Base-by-base conservation (phyloP, 1,140 invertebrate genomes). In the Panulirus ornatus region DNA sequence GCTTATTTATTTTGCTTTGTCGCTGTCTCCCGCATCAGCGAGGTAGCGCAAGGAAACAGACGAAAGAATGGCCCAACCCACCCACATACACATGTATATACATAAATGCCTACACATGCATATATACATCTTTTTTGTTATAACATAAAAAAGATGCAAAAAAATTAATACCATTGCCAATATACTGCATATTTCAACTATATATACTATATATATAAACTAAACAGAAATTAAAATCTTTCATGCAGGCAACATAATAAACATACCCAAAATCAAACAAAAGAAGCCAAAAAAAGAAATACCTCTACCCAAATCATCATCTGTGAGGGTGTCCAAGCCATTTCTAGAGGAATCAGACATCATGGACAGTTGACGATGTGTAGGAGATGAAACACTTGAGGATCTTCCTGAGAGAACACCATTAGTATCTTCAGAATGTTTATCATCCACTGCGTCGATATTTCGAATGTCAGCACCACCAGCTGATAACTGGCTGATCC, bases 401-500 rank as follows among this genome's bases (percentile, higher is more conserved):
- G 92, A 92, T 36, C 92, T 76, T 5, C 92, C 92, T 16, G 92
- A 92, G 0, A 92, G 86, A n/a, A 92, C 83, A 19, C 89, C 90
- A 82, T 92, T 91, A 16, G 85, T 81, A 38, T 88, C 91, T 44
- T 91, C 92, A 22, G 44, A 70, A 44, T 58, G 83, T 92, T 94
- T 94, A 91, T 95, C 95, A 91, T 95, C 95, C 0, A 95, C 94
- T 86, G 95, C 95, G 44, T 95, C 95, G 89, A 94, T 94, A 40
- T 73, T 87, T n/a, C 89, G 76, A 40, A 81, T 66, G 66, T 92
- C 92, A 34, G 95, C 94, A 93, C 94, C 93, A 84, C 94, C 90
- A 36, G 93, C 94, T 1, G 96, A 96, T 96, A 97, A 96, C 93
- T 97, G 98, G 93, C 96, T 97, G 91, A 97, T 98, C 54, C 97